Base-by-base conservation (phyloP, 92 coral and sea anemone genomes). In the Porites divaricata region DNA sequence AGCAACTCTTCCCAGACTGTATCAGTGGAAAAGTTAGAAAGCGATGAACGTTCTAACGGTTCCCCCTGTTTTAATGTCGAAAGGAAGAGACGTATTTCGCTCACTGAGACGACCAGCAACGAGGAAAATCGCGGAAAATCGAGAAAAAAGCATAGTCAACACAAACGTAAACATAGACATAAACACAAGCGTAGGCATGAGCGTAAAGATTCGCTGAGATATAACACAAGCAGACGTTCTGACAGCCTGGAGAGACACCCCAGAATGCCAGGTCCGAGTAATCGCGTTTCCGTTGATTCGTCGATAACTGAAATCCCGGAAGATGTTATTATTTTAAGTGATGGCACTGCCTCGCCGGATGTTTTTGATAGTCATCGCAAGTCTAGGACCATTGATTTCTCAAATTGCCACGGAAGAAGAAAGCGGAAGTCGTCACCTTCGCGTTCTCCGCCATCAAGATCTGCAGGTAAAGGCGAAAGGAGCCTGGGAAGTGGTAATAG, bases 311-410 rank as follows among this genome's bases (percentile, higher is more conserved):
- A 68, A 50, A 73, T 9, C 8, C 35, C 75, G 41, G 77, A 63
- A 0, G 85, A 88, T 11, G 24, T 88, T 9, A 75, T 93, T n/a
- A 76, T 88, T 2, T 76, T 93, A 54, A 87, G 96, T 64, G 94
- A 89, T 21, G 88, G 83, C 15, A 52, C 66, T 21, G 35, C 80
- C 45, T 89, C 95, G 28, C 83, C 85, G 48, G 81, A 63, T 35
- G 10, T 19, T 17, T 20, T 75, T 15, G 16, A 22, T 4, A 0
- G 15, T 25, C 58, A n/a, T 19, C 1, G 24, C 2, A n/a, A 25
- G n/a, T 15, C 82, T 63, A 8, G n/a, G 13, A 15, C 69, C 82
- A 51, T 26, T 45, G 67, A 66, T 52, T 11, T 53, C 14, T 41
- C 45, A 48, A 14, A 12, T 16, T 19, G 14, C 49, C 82, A n/a